Conservation (phyloP, 2,888 invertebrate genomes). For the Lucinisca nassula region DNA sequence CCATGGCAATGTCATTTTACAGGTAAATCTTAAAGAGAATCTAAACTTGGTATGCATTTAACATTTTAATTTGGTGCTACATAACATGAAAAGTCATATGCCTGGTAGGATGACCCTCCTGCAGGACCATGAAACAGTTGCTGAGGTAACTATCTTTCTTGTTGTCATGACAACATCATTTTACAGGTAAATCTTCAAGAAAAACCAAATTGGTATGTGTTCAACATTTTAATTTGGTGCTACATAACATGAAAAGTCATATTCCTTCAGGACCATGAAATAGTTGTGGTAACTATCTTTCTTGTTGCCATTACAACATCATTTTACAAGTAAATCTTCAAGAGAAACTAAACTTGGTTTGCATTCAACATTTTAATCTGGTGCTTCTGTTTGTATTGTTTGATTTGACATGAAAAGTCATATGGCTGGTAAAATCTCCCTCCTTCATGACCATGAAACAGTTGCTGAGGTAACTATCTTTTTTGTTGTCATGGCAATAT, state of each 20-base stretch:
- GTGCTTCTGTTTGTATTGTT: too few species aligned
- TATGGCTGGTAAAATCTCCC: slow-evolving; percentile 94
- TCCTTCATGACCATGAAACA: slow-evolving; percentile 95
- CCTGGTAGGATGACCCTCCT: slow-evolving; percentile 95
- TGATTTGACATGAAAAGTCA: too few species aligned
- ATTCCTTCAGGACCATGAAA: slow-evolving; percentile 95
- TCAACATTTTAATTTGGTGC: slow-evolving; percentile 97
- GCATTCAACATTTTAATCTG: slow-evolving; percentile 95
- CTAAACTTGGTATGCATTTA: slow-evolving; percentile 94
- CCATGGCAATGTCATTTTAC: too few species aligned
- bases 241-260: slow-evolving; percentile 96
- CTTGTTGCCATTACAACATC: too few species aligned
- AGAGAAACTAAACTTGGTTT: slow-evolving; percentile 94
- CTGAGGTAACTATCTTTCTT: slow-evolving; percentile 92
- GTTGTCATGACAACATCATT: too few species aligned
- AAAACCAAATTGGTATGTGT: slow-evolving; percentile 95
- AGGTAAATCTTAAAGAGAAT: slow-evolving; percentile 94
- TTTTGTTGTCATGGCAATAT: too few species aligned
- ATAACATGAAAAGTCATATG: slow-evolving; percentile 95
- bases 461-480: slow-evolving; percentile 96
- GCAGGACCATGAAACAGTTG: slow-evolving; percentile 95
- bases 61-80: slow-evolving; percentile 96
- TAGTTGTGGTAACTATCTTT: slow-evolving; percentile 92
- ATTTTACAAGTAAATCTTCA: slow-evolving; percentile 94
- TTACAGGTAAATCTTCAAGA: too few species aligned